Conservation (phyloP, 92 coral and sea anemone species). For the Virgularia gustaviana region DNA sequence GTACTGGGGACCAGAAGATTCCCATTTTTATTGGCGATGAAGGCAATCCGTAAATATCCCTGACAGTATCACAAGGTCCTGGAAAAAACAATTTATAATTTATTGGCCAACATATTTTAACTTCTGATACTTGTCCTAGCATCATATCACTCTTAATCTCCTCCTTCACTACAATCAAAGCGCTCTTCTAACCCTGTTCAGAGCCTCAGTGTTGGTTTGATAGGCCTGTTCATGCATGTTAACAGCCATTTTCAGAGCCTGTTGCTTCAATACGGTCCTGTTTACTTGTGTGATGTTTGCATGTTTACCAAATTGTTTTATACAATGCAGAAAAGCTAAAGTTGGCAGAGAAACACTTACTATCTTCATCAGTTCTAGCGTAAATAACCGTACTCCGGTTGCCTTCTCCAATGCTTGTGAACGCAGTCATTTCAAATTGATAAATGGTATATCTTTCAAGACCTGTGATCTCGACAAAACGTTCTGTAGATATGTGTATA, state of each 20-base stretch:
- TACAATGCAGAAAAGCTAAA: neutral
- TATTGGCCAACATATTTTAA: no score
- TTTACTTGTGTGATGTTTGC: no score
- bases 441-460: conserved; percentile 25
- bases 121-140: no score
- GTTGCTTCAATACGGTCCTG: no score
- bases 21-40: conserved; percentile 18
- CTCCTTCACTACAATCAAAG: no score
- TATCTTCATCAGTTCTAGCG: conserved; percentile 23
- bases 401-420: conserved; percentile 24
- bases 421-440: conserved; percentile 21
- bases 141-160: no score
- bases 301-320: no score
- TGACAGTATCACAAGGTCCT: conserved; percentile 12
- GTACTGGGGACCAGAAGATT: conserved; percentile 19
- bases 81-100: neutral
- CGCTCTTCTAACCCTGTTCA: no score
- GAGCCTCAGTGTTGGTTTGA: no score
- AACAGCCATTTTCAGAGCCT: no score
- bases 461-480: conserved; percentile 1
- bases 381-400: conserved; percentile 15
- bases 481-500: conserved; percentile 8
- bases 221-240: no score
- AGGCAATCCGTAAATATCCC: conserved; percentile 1
- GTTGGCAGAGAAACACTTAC: conserved; percentile 11